Percentiles rank a stretch among this genome's conserved stretches.
These are phyloP conservation scores for Platalea minor DNA, from an alignment of 2,797 vertebrate species.

Conservation along the genomic window DNA sequence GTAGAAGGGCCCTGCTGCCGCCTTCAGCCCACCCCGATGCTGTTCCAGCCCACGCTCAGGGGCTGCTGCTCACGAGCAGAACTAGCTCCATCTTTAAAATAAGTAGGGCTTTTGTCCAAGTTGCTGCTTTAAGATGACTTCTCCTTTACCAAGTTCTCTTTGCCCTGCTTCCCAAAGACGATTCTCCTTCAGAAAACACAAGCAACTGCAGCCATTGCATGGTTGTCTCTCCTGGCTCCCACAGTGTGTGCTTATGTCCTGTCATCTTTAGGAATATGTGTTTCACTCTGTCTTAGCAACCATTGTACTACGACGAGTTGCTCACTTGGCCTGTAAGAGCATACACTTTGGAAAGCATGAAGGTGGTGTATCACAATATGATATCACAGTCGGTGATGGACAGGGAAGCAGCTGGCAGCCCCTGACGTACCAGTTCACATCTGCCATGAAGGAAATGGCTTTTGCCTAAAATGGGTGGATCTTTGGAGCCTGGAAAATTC, in stretches of 20 bases:
- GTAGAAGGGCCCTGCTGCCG: not conserved
- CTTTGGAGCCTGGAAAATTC: not conserved
- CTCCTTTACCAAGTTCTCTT: not conserved
- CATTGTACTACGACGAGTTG: not conserved
- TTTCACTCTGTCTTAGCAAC: not conserved
- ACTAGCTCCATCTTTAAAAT: not conserved
- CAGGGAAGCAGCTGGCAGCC: not conserved
- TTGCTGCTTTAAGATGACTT: not conserved
- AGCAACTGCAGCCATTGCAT: not conserved
- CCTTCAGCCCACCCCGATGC: not conserved
- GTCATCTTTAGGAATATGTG: no score
- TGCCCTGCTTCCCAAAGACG: not conserved
- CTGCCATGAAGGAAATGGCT: not conserved
- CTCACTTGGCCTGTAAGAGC: rapidly evolving
- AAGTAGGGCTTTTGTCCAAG: not conserved
- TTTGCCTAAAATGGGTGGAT: not conserved
- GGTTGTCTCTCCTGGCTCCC: not conserved
- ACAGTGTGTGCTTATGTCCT: not conserved
- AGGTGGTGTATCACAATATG: not conserved
- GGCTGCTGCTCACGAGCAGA: not conserved
- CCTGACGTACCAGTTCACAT: not conserved
- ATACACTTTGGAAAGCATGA: rapidly evolving
- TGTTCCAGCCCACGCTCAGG: not conserved
- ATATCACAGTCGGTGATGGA: rapidly evolving
- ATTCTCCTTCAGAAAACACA: not conserved